Evolutionary conservation across 1,140 invertebrate species (phyloP), one percentile per base, ranked within the genome.

Genomic region (Ips typographus): DNA sequence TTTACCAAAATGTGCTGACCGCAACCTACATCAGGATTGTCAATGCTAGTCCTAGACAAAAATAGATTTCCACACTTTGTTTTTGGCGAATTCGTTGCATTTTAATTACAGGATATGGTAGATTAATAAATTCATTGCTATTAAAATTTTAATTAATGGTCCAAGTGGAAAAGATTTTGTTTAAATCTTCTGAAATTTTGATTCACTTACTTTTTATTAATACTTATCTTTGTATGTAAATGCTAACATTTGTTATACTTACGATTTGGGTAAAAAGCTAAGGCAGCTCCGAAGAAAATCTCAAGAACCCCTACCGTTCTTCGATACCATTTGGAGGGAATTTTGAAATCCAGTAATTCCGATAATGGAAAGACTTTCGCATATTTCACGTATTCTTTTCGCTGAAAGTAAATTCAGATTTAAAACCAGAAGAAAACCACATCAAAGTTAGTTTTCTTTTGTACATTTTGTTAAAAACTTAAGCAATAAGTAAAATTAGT

Each of bases 331-430:
- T 98, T 94, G 69, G 95, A 92, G 70, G 94, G 92, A 66, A 96
- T 84, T 84, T 95, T 95, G 74, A 95, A 89, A 75, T 93, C 90
- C 68, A 95, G 82, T 38, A 87, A 84, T 72, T 90, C 88, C 2
- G 91, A 86, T 3, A 98, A 82, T 44, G 96, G 96, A 81, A 99
- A 98, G 8, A 98, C 95, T 86, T 97, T 98, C 4, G 95, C 91
- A 84, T 96, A 97, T 82, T 95, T 94, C 1, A 98, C 95, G 80
- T 96, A 98, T 81, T 96, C 94, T 83, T 96, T 96, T 80, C 95
- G 88, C 95, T 98, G 85, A 67, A 91, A 83, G 80, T 79, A 77
- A 78, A 58, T 40, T 51, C 6, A 36, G 43, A 39, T 71, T 73
- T 77, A 59, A 68, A 66, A 22, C 7, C 6, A 7, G 52, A 52